phyloP scores from a whole-genome alignment of 2,113 vertebrate species.

The Oophaga pumilio region DNA sequence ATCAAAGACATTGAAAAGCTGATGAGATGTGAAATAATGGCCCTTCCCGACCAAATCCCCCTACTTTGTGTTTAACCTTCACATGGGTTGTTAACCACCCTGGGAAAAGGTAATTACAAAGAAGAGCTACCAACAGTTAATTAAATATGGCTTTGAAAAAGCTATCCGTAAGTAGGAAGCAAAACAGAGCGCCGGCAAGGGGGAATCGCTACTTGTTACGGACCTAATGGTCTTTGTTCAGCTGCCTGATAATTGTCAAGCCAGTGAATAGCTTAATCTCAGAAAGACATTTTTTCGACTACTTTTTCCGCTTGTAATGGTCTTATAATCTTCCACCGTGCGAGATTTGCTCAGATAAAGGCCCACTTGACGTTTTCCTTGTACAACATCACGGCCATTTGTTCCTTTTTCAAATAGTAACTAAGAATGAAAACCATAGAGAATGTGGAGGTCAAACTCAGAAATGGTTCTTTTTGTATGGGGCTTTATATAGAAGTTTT shows the following conservation, averaged over 20 bases:
- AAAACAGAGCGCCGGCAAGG: constrained; percentile 1
- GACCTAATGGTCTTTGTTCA: constrained; percentile 46
- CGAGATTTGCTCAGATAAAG: constrained; percentile 35
- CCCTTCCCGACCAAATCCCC: constrained; percentile 30
- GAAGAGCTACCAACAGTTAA: constrained; percentile 36
- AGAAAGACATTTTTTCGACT: not conserved
- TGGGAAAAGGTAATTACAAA: constrained; percentile 54
- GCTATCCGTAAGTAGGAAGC: constrained; percentile 39
- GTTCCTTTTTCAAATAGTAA: constrained; percentile 8
- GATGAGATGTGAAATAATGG: constrained; percentile 55
- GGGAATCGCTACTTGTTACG: constrained; percentile 20
- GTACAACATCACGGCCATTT: not conserved
- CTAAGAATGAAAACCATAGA: not conserved
- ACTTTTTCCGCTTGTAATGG: not conserved
- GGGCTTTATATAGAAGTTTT: not conserved
- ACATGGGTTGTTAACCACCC: constrained; percentile 52
- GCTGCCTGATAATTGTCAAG: constrained; percentile 29
- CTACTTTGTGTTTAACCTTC: constrained; percentile 51
- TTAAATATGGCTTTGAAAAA: constrained; percentile 49
- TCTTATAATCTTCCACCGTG: constrained; percentile 26
- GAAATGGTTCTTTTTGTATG: not conserved
- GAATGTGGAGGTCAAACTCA: not conserved
- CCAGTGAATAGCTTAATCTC: constrained; percentile 41
- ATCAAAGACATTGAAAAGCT: constrained; percentile 53
- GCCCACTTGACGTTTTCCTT: not conserved